Percentiles rank a stretch among this genome's conserved stretches.
phyloP scores from a whole-genome alignment of 2,888 invertebrate species.

The Cephus spinipes region DNA sequence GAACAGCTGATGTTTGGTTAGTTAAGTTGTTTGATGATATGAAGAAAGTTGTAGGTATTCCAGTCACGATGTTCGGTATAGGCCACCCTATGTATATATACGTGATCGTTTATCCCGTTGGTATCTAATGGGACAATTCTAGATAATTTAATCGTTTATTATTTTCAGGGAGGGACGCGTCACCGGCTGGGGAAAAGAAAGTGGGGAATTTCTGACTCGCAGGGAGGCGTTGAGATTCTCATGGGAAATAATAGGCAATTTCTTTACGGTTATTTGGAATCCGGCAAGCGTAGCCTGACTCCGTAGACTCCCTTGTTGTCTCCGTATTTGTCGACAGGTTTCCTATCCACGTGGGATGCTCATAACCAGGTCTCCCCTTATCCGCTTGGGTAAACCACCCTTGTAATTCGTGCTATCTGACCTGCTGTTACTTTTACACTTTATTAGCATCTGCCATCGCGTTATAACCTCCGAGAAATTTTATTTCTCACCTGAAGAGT shows the following conservation, averaged over 20 bases:
- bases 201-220: not conserved
- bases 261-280: not conserved
- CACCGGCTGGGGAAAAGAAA: not conserved
- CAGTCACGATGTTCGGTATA: not conserved
- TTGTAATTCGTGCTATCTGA: not conserved
- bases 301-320: not conserved
- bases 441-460: conserved; percentile 1
- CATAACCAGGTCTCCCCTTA: not conserved
- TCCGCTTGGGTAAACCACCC: not conserved
- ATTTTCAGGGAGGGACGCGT: not conserved
- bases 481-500: not conserved
- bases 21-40: not conserved
- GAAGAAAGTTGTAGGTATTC: not conserved
- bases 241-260: not conserved
- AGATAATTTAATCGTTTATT: not conserved
- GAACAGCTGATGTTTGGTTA: not conserved
- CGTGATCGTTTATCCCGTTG: not conserved
- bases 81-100: not conserved
- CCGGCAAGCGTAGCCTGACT: not conserved
- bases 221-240: not conserved
- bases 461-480: not conserved
- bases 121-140: not conserved
- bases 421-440: not conserved
- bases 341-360: not conserved
- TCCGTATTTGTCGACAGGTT: not conserved